A percentile compares a stretch with the other conserved stretches of the same genome.
These are phyloP conservation scores for Pemphredon lugubris DNA, from an alignment of 2,888 invertebrate genomes.

Conservation along the genomic window DNA sequence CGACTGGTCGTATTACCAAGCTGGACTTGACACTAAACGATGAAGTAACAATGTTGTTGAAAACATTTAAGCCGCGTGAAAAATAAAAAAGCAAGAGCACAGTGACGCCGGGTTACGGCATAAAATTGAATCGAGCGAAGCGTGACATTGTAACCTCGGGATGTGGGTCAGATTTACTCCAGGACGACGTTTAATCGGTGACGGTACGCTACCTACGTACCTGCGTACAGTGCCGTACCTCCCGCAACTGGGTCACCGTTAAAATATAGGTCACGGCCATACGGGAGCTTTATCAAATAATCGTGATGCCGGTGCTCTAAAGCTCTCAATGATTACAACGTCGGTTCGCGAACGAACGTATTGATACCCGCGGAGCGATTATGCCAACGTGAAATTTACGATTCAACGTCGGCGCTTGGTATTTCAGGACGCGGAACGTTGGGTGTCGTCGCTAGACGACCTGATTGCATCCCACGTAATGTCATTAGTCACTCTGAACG, in stretches of 20 bases:
- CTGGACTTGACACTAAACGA: too few species aligned
- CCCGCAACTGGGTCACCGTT: constrained; percentile 71
- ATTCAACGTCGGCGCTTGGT: too few species aligned
- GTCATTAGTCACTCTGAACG: too few species aligned
- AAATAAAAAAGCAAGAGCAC: not conserved
- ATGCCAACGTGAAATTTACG: not conserved
- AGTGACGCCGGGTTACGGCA: constrained; percentile 6
- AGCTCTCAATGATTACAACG: constrained; percentile 30
- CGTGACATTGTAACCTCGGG: constrained; percentile 62
- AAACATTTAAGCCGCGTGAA: too few species aligned
- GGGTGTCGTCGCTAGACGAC: too few species aligned
- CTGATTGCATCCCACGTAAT: too few species aligned
- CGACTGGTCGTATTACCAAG: too few species aligned
- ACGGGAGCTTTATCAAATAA: constrained; percentile 42
- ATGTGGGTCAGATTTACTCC: constrained; percentile 74
- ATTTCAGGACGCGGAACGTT: too few species aligned
- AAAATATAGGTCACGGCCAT: constrained; percentile 77
- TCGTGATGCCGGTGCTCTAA: constrained; percentile 37
- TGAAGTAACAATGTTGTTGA: too few species aligned
- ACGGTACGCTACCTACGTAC: constrained; percentile 44
- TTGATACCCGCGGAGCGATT: not conserved
- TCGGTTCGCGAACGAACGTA: not conserved
- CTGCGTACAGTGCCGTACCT: constrained; percentile 54
- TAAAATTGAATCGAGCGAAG: constrained; percentile 54
- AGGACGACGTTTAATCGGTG: constrained; percentile 66